A percentile compares a stretch with the other conserved stretches of the same genome.
phyloP scores from a whole-genome alignment of 1,140 invertebrate genomes.

The Leptinotarsa defecta region DNA sequence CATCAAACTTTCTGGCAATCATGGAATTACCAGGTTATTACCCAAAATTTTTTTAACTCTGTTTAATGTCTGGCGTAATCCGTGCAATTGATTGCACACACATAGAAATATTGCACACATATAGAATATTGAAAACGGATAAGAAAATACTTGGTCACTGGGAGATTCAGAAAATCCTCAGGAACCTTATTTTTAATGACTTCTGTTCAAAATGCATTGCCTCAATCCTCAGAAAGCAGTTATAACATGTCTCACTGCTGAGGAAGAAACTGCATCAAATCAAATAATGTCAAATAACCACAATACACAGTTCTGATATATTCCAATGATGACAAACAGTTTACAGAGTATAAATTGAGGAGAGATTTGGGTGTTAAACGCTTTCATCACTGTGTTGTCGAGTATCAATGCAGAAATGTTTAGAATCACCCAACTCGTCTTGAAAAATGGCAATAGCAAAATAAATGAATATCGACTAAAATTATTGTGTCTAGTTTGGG shows the following conservation, averaged over 20 bases:
- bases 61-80: background rate
- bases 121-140: background rate
- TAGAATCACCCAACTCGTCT: too few relatives aligned
- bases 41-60: background rate
- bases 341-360: too few relatives aligned
- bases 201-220: conserved; percentile 27
- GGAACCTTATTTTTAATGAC: conserved; percentile 40
- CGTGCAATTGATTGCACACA: too few relatives aligned
- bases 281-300: too few relatives aligned
- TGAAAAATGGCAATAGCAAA: too few relatives aligned
- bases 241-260: background rate
- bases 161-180: conserved; percentile 41
- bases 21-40: background rate
- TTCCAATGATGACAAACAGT: too few relatives aligned
- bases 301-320: too few relatives aligned
- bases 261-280: background rate
- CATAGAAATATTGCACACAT: background rate
- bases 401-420: too few relatives aligned
- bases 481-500: too few relatives aligned
- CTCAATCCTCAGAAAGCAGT: conserved; percentile 25
- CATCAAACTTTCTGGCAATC: background rate
- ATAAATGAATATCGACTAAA: too few relatives aligned
- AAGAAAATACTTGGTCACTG: conserved; percentile 31
- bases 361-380: too few relatives aligned
- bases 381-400: too few relatives aligned